Conservation (phyloP, 2,797 vertebrate genomes). For the Notolabrus celidotus region DNA sequence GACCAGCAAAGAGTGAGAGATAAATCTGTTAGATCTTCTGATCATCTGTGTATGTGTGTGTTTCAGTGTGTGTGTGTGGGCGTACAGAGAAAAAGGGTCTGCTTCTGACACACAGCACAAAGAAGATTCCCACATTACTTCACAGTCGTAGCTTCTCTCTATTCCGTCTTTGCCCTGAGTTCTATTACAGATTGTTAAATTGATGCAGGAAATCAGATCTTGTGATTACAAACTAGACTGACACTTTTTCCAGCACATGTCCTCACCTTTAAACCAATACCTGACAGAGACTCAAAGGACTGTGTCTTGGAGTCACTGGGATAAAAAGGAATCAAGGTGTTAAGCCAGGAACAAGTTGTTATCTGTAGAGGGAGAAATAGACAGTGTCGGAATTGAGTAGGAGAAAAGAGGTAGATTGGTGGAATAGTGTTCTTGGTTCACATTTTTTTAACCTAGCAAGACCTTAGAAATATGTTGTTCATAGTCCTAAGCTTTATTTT, state of each 20-base stretch:
- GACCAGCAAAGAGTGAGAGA: constrained; percentile 56
- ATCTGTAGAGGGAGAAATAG: constrained; percentile 41
- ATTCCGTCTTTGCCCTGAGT: constrained; percentile 24
- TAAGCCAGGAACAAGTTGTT: constrained; percentile 40
- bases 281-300: constrained; percentile 4
- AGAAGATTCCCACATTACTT: constrained; percentile 23
- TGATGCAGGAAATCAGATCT: constrained; percentile 41
- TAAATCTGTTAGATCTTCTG: constrained; percentile 68
- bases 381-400: neutral
- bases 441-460: too few relatives aligned
- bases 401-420: neutral
- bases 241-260: constrained; percentile 11
- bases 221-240: constrained; percentile 60
- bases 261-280: constrained; percentile 34
- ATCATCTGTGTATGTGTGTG: constrained; percentile 54
- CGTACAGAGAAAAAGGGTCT: constrained; percentile 20
- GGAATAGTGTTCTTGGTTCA: too few relatives aligned
- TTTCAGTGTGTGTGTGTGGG: constrained; percentile 15
- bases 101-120: constrained; percentile 40
- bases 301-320: constrained; percentile 11
- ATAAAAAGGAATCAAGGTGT: constrained; percentile 31
- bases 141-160: neutral
- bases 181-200: constrained; percentile 48
- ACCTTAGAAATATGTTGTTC: too few relatives aligned
- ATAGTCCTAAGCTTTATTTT: too few relatives aligned